Base-by-base conservation (phyloP, 2,888 invertebrate species). In the Phortica magna region DNA sequence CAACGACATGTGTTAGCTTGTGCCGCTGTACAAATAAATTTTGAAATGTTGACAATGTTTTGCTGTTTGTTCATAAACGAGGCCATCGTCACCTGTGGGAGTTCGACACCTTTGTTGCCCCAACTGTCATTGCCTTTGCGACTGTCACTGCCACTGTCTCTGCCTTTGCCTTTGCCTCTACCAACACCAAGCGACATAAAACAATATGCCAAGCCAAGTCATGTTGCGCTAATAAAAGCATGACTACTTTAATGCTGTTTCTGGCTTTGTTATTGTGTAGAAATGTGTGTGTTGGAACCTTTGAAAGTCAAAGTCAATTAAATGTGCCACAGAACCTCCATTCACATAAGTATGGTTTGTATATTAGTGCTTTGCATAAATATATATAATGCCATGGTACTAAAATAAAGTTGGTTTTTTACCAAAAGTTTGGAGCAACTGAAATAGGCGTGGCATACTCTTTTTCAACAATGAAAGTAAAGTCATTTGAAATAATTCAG, bases 51-150 rank as follows among this genome's bases (percentile, higher is more conserved):
- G 85, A 85, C 85, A 85, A 85, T 88, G 84, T 88, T 85, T 85
- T 84, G 88, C 85, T 88, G 85, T 85, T 85, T 85, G 85, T 87
- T 85, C 85, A 85, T 85, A 87, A 88, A 85, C 85, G 85, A 88
- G 85, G 85, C 88, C 88, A 85, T 88, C 85, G 85, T 85, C 85
- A 88, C 88, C 85, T 85, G 88, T 88, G 85, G 88, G 85, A 85
- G 79, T 75, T 76, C 73, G 76, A 22, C 80, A 84, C 83, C 10
- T 17, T 22, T 9, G 19, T 10, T 17, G 19, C 22, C 17, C n/a
- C 6, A 6, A 9, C 17, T 55, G 7, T n/a, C 5, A 7, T 17
- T 55, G 55, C 17, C 7, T 12, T 2, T 59, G 22, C 17, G 0
- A 48, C 2, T 7, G 48, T n/a, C n/a, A n/a, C n/a, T 53, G 53